A percentile compares a stretch with the other conserved stretches of the same genome.
phyloP scores from a whole-genome alignment of 2,797 vertebrate species.

The Gallinago nigripennis region DNA sequence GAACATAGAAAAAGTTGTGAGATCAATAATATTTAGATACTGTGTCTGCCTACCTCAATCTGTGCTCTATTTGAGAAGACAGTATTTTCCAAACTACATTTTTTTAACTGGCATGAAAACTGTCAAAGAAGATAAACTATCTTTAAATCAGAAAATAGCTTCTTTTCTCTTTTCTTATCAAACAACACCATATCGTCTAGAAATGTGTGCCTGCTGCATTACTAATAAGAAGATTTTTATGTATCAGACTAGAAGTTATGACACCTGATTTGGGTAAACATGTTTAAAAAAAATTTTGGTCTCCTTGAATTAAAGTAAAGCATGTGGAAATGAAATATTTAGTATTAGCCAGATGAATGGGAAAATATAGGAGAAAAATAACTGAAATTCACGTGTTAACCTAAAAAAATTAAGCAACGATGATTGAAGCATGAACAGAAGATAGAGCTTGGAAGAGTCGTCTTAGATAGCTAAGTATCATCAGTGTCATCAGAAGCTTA shows the following conservation, averaged over 20 bases:
- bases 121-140: slow-evolving; percentile 25
- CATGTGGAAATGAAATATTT: not conserved
- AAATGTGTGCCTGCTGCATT: not conserved
- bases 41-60: not conserved
- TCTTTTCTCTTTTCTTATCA: slow-evolving; percentile 30
- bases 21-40: not conserved
- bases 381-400: not conserved
- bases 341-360: not conserved
- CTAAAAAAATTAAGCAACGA: not conserved
- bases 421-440: not conserved
- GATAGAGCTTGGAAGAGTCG: not conserved
- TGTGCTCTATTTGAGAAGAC: not conserved
- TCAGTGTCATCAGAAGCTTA: not conserved
- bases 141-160: slow-evolving; percentile 49
- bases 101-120: not conserved
- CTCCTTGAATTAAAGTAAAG: not conserved
- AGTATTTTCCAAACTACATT: not conserved
- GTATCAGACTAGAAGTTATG: not conserved
- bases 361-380: not conserved
- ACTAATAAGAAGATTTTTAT: not conserved
- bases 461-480: not conserved
- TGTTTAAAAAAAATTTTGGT: not conserved
- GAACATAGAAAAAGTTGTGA: not conserved
- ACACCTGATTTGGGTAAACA: not conserved
- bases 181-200: not conserved